Conservation (phyloP, 2,113 vertebrate genomes). For the Trogon surrucura region DNA sequence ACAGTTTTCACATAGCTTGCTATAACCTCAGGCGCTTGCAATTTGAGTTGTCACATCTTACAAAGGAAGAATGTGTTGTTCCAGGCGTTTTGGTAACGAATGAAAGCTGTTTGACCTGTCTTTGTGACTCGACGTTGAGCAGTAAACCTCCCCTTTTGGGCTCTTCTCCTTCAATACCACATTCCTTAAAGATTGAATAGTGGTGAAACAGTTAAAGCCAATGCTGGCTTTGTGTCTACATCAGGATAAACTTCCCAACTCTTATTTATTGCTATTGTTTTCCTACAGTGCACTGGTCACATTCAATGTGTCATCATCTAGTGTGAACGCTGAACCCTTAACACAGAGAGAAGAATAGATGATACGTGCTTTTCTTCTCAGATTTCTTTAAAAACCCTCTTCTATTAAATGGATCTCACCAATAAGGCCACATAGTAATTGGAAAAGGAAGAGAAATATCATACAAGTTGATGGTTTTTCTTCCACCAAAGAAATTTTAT, state of each 20-base stretch:
- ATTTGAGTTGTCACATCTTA: neutral
- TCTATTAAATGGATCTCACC: neutral
- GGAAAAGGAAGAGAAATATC: neutral
- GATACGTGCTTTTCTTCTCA: neutral
- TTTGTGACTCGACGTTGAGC: neutral
- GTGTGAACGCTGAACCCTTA: neutral
- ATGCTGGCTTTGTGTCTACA: neutral
- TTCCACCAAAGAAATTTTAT: neutral
- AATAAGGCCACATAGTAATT: neutral
- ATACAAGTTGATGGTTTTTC: neutral
- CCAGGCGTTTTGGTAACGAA: neutral
- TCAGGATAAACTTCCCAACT: neutral
- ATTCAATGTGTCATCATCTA: neutral
- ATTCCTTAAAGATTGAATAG: rapidly evolving
- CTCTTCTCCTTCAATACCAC: neutral
- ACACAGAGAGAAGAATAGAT: neutral
- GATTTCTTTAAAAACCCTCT: neutral
- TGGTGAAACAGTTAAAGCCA: neutral
- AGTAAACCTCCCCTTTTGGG: neutral
- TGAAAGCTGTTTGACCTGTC: neutral
- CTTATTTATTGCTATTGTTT: conserved; percentile 17
- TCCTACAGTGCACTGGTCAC: neutral
- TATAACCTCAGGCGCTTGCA: neutral
- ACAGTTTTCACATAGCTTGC: neutral
- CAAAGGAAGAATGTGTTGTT: neutral